These are phyloP conservation scores for Lagorchestes hirsutus DNA, from an alignment of 2,797 vertebrate genomes.

Conservation along the genomic window DNA sequence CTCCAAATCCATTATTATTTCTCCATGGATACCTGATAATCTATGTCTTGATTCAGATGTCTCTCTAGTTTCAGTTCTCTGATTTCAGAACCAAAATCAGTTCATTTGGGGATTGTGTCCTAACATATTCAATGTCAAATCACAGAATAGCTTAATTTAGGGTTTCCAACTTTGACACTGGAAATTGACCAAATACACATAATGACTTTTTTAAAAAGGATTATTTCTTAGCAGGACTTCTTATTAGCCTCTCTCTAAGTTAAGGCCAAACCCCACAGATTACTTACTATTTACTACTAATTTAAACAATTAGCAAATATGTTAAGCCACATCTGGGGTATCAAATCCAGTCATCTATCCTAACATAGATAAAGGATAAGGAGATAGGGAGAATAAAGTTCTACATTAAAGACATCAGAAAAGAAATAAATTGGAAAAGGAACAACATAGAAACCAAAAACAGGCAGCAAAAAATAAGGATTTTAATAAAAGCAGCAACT, in stretches of 20 bases:
- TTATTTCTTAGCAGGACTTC: constrained; percentile 2
- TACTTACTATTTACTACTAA: background rate
- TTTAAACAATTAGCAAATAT: background rate
- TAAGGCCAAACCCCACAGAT: constrained; percentile 9
- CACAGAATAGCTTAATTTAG: background rate
- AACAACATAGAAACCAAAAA: background rate
- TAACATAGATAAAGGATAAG: constrained; percentile 57
- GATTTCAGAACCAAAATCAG: background rate
- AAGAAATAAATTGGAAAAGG: constrained; percentile 12
- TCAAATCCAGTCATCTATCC: background rate
- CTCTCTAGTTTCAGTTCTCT: background rate
- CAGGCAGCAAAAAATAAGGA: background rate
- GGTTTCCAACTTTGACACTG: background rate
- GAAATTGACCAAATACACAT: background rate
- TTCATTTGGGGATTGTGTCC: background rate
- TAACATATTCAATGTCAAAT: background rate
- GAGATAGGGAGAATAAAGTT: constrained; percentile 14
- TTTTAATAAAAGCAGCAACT: background rate
- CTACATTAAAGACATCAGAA: constrained; percentile 2
- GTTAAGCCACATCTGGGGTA: constrained; percentile 13
- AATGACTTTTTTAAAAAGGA: background rate
- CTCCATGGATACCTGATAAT: background rate
- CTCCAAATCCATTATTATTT: background rate
- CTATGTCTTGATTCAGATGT: background rate
- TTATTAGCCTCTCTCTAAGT: background rate